These are phyloP conservation scores for Pollachius pollachius DNA, from an alignment of 2,113 vertebrate genomes.

Conservation along the genomic window DNA sequence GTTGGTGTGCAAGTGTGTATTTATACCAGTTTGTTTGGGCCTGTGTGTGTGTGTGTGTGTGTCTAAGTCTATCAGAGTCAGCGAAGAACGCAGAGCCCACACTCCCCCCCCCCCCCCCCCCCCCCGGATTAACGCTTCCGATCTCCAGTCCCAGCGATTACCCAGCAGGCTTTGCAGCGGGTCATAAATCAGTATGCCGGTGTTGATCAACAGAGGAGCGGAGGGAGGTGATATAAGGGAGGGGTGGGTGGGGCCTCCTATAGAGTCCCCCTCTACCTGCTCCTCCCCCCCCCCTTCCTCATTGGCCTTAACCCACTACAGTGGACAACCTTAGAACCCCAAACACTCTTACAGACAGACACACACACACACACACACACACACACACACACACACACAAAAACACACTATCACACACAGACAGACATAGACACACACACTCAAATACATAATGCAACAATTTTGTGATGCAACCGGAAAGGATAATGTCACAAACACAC, in stretches of 20 bases:
- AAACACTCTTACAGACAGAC: slow-evolving; percentile 4
- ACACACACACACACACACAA: slow-evolving; percentile 4
- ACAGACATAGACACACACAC: slow-evolving; percentile 12
- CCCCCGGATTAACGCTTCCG: slow-evolving; percentile 54
- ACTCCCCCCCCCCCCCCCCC: slow-evolving; percentile 14
- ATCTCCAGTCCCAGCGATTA: slow-evolving; percentile 64
- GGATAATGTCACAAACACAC: slow-evolving; percentile 31
- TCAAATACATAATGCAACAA: too few species aligned
- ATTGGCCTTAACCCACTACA: slow-evolving; percentile 30
- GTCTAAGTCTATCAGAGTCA: background rate
- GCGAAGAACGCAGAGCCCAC: slow-evolving; percentile 10
- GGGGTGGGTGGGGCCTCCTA: background rate
- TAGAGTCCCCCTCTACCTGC: slow-evolving; percentile 44
- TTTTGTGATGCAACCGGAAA: background rate
- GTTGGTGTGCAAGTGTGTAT: slow-evolving; percentile 14
- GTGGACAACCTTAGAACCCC: slow-evolving; percentile 14
- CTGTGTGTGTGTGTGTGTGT: slow-evolving; percentile 18
- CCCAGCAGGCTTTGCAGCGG: slow-evolving; percentile 68
- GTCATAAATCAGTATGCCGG: slow-evolving; percentile 65
- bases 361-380: slow-evolving; percentile 30
- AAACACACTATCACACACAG: slow-evolving; percentile 10
- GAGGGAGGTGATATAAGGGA: slow-evolving; percentile 63
- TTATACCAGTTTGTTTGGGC: background rate
- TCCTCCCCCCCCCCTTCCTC: slow-evolving; percentile 3
- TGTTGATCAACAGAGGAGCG: slow-evolving; percentile 72